Base-by-base conservation (phyloP, 2,888 invertebrate species). In the Hyles lineata region DNA sequence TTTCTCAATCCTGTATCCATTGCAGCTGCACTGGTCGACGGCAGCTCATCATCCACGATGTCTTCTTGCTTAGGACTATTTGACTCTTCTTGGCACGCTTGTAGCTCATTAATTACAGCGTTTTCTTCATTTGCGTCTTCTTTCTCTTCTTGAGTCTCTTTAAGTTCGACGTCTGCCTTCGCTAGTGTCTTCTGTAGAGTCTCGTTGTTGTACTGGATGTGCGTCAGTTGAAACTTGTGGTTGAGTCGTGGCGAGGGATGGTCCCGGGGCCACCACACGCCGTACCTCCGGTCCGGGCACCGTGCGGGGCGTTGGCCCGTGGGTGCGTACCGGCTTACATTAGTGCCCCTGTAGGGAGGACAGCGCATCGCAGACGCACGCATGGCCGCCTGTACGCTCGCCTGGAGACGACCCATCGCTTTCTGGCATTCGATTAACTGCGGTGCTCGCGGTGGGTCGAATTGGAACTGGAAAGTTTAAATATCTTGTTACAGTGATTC, bases 291-390 rank as follows among this genome's bases (percentile, higher is more conserved):
- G 74, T 92, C 92, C 32, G 89, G 87, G 72, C 84, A 86, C 32
- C 92, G 87, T 32, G 88, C 80, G 0, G 92, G 92, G 17, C 93
- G 86, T 74, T 87, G 91, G 52, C 87, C 89, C 25, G 93, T 92
- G 74, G 93, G 92, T 35, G 93, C 90, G 83, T 92, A 93, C 29
- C 93, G 88, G 74, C 90, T 90, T 72, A 92, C 89, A 78, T 92
- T 92, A 74, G 93, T 91, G 72, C 92, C 93, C 60, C 94, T 87
- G 81, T 94, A 94, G 7, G 90, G 90, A 0, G 89, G 89, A 74
- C 89, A 90, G 59, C 93, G 89, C 35, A 88, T 87, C 1, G 90
- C 88, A 6, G 90, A 86, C 19, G 92, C 90, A 9, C 92, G 84
- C 83, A 92, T 89, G 55, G 89, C 89, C 1, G 90, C 92, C 76